These are phyloP conservation scores for Villa cingulata DNA, from an alignment of 2,888 invertebrate genomes.

Conservation along the genomic window DNA sequence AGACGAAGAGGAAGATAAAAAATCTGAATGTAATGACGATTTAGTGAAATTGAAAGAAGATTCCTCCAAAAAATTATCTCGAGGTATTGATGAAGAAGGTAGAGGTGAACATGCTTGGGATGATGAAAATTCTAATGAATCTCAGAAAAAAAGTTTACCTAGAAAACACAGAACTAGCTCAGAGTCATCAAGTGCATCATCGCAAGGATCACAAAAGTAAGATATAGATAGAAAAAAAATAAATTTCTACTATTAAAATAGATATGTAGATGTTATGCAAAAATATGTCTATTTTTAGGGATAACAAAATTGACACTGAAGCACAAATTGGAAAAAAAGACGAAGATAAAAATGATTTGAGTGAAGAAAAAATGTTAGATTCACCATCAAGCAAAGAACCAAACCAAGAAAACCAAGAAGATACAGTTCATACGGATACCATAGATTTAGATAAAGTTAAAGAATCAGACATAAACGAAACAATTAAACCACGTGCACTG, in stretches of 20 bases:
- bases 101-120: too few species aligned
- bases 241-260: too few species aligned
- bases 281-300: background rate
- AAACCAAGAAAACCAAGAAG: conserved; percentile 6
- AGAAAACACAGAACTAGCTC: background rate
- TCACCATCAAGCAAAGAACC: background rate
- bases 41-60: too few species aligned
- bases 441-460: conserved; percentile 39
- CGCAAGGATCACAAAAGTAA: conserved; percentile 14
- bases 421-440: conserved; percentile 25
- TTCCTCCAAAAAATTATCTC: too few species aligned
- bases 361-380: conserved; percentile 12
- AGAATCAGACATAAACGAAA: conserved; percentile 35
- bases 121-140: too few species aligned
- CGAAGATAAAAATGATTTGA: conserved; percentile 14
- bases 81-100: too few species aligned
- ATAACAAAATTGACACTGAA: conserved; percentile 33
- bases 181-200: conserved; percentile 18
- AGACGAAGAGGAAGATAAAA: conserved; percentile 14
- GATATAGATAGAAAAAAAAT: too few species aligned
- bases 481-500: conserved; percentile 46
- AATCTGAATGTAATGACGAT: conserved; percentile 16
- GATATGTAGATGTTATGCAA: too few species aligned
- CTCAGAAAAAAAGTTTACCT: conserved; percentile 15
- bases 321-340: conserved; percentile 21